A percentile compares a stretch with the other conserved stretches of the same genome.
Evolutionary conservation across 1,140 invertebrate genomes (phyloP).

Genomic region (Eumaeus atala): DNA sequence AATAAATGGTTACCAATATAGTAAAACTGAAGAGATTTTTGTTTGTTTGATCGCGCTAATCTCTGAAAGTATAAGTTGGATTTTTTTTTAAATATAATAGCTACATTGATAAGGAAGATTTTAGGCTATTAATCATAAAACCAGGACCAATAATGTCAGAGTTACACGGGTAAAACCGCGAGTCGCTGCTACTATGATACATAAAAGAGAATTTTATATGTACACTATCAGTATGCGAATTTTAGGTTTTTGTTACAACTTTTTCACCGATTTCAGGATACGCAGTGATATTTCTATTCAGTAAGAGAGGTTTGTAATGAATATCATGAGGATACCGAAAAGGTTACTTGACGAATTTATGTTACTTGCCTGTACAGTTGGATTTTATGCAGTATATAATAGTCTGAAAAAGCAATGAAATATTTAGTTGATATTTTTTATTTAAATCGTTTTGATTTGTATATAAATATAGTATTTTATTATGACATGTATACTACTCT

Average conservation of each 20-base stretch:
- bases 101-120: too few relatives aligned
- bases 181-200: too few relatives aligned
- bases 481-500: constrained; percentile 55
- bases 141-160: too few relatives aligned
- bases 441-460: constrained; percentile 68
- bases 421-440: constrained; percentile 63
- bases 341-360: constrained; percentile 48
- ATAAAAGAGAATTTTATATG: too few relatives aligned
- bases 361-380: constrained; percentile 65
- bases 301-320: constrained; percentile 54
- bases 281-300: constrained; percentile 63
- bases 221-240: constrained; percentile 69
- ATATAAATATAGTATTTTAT: constrained; percentile 55
- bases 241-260: constrained; percentile 70
- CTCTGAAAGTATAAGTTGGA: too few relatives aligned
- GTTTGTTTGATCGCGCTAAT: too few relatives aligned
- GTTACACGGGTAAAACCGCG: too few relatives aligned
- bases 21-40: too few relatives aligned
- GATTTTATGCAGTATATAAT: constrained; percentile 63
- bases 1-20: too few relatives aligned
- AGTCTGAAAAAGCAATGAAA: constrained; percentile 55
- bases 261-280: constrained; percentile 67
- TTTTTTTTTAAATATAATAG: too few relatives aligned
- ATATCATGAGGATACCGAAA: constrained; percentile 47
- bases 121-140: too few relatives aligned